Percentiles rank a stretch among this genome's conserved stretches.
Conservation (phyloP, 2,888 invertebrate species). For the Rambutsinella grinnellia region DNA sequence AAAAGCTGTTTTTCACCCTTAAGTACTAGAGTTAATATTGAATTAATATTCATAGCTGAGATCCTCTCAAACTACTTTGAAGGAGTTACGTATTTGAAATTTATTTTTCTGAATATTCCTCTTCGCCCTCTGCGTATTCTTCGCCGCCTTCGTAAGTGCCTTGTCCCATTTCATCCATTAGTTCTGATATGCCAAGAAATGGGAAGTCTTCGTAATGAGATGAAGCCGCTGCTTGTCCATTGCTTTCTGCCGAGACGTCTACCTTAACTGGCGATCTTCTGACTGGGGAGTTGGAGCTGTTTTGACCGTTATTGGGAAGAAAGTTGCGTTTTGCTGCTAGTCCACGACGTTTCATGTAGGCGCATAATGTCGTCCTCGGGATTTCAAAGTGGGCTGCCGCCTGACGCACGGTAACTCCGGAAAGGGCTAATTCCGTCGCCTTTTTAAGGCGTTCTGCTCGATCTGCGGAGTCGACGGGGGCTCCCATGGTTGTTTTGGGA, state of each 20-base stretch:
- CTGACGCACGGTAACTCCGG: conserved; percentile 75
- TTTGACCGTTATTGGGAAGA: conserved; percentile 11
- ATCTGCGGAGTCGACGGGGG: conserved; percentile 56
- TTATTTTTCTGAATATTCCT: conserved; percentile 48
- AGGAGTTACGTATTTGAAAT: background rate
- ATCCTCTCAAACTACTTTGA: too few relatives aligned
- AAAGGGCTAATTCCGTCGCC: conserved; percentile 64
- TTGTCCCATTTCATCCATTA: conserved; percentile 64
- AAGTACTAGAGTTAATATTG: too few relatives aligned
- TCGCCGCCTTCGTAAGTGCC: conserved; percentile 44
- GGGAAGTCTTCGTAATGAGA: conserved; percentile 44
- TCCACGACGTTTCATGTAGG: conserved; percentile 75
- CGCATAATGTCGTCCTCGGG: conserved; percentile 74
- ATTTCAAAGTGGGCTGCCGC: conserved; percentile 76
- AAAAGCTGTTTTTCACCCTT: too few relatives aligned
- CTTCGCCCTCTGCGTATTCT: conserved; percentile 48
- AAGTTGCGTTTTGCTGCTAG: conserved; percentile 54
- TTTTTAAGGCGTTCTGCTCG: conserved; percentile 64
- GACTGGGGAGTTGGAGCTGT: background rate
- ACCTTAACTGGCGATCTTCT: conserved; percentile 36
- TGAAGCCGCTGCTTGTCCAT: conserved; percentile 23
- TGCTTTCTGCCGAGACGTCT: background rate
- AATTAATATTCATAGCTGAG: too few relatives aligned
- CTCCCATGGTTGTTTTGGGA: conserved; percentile 45
- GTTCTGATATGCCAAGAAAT: conserved; percentile 62